A percentile compares a stretch with the other conserved stretches of the same genome.
Evolutionary conservation across 2,888 invertebrate species (phyloP).

Genomic region (Agrilus cyanescens): DNA sequence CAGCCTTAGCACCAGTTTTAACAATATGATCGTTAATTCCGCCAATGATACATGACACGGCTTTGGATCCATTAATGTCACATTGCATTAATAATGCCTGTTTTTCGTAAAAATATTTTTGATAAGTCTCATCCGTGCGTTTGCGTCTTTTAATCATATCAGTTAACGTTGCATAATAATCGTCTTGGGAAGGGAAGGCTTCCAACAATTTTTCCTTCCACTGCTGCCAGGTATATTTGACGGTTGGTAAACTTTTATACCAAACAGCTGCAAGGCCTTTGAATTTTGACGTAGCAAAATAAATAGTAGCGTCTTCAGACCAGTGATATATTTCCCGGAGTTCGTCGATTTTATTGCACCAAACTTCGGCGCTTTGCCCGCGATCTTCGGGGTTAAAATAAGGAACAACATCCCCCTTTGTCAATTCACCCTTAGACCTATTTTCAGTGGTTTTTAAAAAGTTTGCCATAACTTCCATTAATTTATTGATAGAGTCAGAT

Average conservation of each 20-base stretch:
- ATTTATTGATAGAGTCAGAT: no score
- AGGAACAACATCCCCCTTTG: not conserved
- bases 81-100: slow-evolving; percentile 10
- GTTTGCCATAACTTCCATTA: no score
- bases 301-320: not conserved
- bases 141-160: slow-evolving; percentile 6
- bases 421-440: no score
- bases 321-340: not conserved
- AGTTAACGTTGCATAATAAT: slow-evolving; percentile 5
- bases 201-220: not conserved
- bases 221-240: not conserved
- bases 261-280: not conserved
- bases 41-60: slow-evolving; percentile 14
- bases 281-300: no score
- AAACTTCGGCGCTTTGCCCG: not conserved
- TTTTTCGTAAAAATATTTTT: slow-evolving; percentile 11
- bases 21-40: no score
- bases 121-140: slow-evolving; percentile 8
- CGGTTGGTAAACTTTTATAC: not conserved
- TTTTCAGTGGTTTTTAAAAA: no score
- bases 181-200: slow-evolving; percentile 10
- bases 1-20: slow-evolving; percentile 9
- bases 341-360: not conserved
- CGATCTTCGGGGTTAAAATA: not conserved
- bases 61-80: slow-evolving; percentile 7